Conservation (phyloP, 2,113 vertebrate genomes). For the Trinectes maculatus region DNA sequence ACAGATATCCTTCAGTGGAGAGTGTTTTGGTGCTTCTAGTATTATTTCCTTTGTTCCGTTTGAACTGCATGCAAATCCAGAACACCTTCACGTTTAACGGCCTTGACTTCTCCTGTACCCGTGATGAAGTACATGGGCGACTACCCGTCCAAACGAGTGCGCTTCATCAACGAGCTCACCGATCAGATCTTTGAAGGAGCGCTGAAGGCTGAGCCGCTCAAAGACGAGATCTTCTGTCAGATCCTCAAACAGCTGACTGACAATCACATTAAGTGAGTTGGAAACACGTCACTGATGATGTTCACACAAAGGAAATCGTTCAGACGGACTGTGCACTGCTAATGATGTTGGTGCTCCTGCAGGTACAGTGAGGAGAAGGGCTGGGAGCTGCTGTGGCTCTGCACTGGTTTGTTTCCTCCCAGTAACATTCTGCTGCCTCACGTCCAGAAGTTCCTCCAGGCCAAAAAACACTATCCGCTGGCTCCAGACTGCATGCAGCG, state of each 20-base stretch:
- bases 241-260: constrained; percentile 97
- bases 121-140: constrained; percentile 98
- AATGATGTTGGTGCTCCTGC: constrained; percentile 5
- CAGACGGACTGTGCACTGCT: not conserved
- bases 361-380: constrained; percentile 97
- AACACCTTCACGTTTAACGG: too few relatives aligned
- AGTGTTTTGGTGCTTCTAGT: not conserved
- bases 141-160: constrained; percentile 93
- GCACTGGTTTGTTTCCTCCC: constrained; percentile 94
- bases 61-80: too few relatives aligned
- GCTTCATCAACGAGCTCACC: constrained; percentile 94
- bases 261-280: constrained; percentile 91
- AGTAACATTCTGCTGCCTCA: constrained; percentile 94
- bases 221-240: constrained; percentile 96
- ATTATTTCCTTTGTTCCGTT: not conserved
- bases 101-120: constrained; percentile 87
- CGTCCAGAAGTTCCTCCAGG: constrained; percentile 95
- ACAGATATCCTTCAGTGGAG: constrained; percentile 87
- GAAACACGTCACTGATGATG: too few relatives aligned
- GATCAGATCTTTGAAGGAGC: constrained; percentile 98
- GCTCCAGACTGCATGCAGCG: constrained; percentile 94
- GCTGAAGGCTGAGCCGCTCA: constrained; percentile 94
- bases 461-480: constrained; percentile 89
- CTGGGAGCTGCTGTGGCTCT: constrained; percentile 97
- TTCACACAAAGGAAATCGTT: too few relatives aligned